Evolutionary conservation across 2,113 vertebrate genomes (phyloP), one percentile per base, ranked within the genome.

Genomic region (Ictalurus punctatus): DNA sequence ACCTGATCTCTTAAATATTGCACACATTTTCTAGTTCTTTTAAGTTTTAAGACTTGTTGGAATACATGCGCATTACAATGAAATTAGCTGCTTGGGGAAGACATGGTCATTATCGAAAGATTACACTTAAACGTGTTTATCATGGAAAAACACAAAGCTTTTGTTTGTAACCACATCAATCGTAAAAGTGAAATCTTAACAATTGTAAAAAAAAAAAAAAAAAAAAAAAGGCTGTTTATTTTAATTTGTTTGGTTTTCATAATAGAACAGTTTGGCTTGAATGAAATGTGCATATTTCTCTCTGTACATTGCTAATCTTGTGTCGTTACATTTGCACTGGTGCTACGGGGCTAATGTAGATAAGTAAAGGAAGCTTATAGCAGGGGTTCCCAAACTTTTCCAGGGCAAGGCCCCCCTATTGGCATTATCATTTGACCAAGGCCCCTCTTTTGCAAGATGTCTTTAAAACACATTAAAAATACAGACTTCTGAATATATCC

Each of bases 51-150:
- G 44, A 52, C 37, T 23, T 25, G 23, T 12, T 59, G 56, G 9
- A 40, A 59, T 80, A 16, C 37, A 16, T 78, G 21, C 12, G 37
- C 3, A 19, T 79, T 48, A 61, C 7, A 30, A 21, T 34, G 25
- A 80, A 74, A 87, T 87, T 48, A 65, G 17, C 58, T 73, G 40
- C 37, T 48, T 34, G 21, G 40, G 25, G 76, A 78, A 79, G 79
- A 61, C 56, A 78, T 21, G 25, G 8, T 30, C 1, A 30, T 86
- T 86, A 44, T 44, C 10, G 34, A 30, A 40, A 8, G n/a, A 73
- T 85, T 14, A 37, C 56, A 63, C 16, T 61, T 76, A 48, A 76
- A 78, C 0, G 3, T 86, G 56, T 86, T 78, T 44, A 61, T 13
- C 5, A n/a, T 25, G 40, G 40, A 48, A 78, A 37, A 48, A 79